Evolutionary conservation across 2,797 vertebrate genomes (phyloP).

Genomic region (Phoebastria nigripes): DNA sequence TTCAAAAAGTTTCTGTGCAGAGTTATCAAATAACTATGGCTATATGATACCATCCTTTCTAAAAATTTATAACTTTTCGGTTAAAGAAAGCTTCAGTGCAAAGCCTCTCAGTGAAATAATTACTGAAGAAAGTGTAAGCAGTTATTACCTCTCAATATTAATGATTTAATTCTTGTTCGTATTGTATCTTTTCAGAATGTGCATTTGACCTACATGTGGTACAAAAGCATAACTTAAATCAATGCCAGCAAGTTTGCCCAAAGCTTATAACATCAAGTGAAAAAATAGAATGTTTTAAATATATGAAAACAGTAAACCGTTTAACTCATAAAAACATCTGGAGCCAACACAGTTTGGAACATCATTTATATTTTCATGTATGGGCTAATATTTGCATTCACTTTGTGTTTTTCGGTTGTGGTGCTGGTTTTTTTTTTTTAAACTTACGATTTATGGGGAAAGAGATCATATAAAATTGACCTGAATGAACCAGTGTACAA

Average conservation of each 20-base stretch:
- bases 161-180: neutral
- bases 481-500: neutral
- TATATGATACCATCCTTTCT: neutral
- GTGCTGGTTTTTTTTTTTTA: neutral
- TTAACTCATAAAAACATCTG: constrained; percentile 46
- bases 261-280: constrained; percentile 51
- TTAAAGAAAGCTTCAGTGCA: neutral
- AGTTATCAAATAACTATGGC: neutral
- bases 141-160: neutral
- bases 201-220: constrained; percentile 28
- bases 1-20: neutral
- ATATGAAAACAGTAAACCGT: constrained; percentile 51
- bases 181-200: constrained; percentile 13
- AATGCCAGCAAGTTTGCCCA: constrained; percentile 57
- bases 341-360: constrained; percentile 51
- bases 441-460: neutral
- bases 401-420: constrained; percentile 4
- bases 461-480: neutral
- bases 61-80: neutral
- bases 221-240: constrained; percentile 50
- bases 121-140: neutral
- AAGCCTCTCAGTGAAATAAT: neutral
- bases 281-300: constrained; percentile 48
- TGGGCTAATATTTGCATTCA: constrained; percentile 20
- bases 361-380: constrained; percentile 28